phyloP scores from a whole-genome alignment of 1,140 invertebrate species.

The Heliconius nattereri region DNA sequence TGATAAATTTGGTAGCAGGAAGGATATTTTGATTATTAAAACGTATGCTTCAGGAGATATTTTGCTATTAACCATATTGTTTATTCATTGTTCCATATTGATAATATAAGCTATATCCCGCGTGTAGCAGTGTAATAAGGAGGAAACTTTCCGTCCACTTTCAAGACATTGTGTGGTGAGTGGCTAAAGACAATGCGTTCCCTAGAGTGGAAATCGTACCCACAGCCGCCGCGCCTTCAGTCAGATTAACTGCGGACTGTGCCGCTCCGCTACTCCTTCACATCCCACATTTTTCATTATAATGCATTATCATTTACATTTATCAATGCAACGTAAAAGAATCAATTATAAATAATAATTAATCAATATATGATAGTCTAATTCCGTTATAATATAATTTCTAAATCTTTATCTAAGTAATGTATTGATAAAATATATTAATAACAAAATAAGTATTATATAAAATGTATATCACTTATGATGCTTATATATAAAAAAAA shows the following conservation, averaged over 20 bases:
- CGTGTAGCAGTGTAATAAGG: too few relatives aligned
- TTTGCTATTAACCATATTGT: neutral
- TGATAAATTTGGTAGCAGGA: neutral
- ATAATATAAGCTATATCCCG: neutral
- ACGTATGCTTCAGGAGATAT: neutral
- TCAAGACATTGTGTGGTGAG: too few relatives aligned
- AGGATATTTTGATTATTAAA: neutral
- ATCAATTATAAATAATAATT: conserved; percentile 1
- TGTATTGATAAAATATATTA: neutral
- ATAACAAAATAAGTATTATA: neutral
- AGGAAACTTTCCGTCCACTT: too few relatives aligned
- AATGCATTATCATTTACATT: neutral
- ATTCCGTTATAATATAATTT: conserved; percentile 5
- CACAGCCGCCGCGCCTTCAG: too few relatives aligned
- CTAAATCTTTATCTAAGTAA: neutral
- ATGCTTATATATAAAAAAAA: too few relatives aligned
- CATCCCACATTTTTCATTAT: neutral
- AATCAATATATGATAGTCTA: conserved; percentile 1
- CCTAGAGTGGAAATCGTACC: too few relatives aligned
- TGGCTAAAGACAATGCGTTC: too few relatives aligned
- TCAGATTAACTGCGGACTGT: too few relatives aligned
- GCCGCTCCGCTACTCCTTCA: too few relatives aligned
- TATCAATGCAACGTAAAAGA: conserved; percentile 2
- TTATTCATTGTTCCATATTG: neutral
- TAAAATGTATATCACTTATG: neutral